Percentiles rank a stretch among this genome's conserved stretches.
Conservation (phyloP, 2,888 invertebrate species). For the Ichneumoninae sp. region DNA sequence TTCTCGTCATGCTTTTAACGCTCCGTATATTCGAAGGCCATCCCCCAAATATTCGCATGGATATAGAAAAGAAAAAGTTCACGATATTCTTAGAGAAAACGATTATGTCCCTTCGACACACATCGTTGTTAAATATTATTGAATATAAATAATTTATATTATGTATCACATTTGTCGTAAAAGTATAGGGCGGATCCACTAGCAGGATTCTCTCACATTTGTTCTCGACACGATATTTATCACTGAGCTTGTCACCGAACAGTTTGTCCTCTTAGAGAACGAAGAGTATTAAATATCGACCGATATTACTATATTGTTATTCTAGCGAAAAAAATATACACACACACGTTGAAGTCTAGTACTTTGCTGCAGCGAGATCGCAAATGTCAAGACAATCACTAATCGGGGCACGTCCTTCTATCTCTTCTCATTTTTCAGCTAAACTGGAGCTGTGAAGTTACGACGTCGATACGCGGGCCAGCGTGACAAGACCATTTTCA, state of each 20-base stretch:
- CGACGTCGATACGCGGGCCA: slow-evolving; percentile 56
- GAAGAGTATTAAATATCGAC: slow-evolving; percentile 15
- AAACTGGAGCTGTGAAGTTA: slow-evolving; percentile 81
- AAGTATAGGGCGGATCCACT: slow-evolving; percentile 22
- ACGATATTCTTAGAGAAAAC: slow-evolving; percentile 4
- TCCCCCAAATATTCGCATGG: slow-evolving; percentile 51
- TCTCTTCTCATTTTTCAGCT: slow-evolving; percentile 77
- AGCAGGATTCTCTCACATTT: slow-evolving; percentile 29
- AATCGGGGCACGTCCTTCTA: slow-evolving; percentile 37
- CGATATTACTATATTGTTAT: slow-evolving; percentile 7
- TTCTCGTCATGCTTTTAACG: slow-evolving; percentile 61
- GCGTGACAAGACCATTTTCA: slow-evolving; percentile 51
- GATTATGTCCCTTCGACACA: slow-evolving; percentile 4
- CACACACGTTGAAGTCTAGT: slow-evolving; percentile 21
- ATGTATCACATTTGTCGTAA: not conserved
- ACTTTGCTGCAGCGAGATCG: not conserved
- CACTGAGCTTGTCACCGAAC: slow-evolving; percentile 38
- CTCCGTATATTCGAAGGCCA: slow-evolving; percentile 40
- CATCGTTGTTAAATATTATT: not conserved
- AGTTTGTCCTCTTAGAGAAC: slow-evolving; percentile 40
- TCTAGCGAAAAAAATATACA: slow-evolving; percentile 20
- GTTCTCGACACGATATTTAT: slow-evolving; percentile 22
- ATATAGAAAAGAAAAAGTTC: slow-evolving; percentile 25
- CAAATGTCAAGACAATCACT: not conserved
- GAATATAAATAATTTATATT: slow-evolving; percentile 1